Percentiles rank a stretch among this genome's conserved stretches.
phyloP scores from a whole-genome alignment of 2,113 vertebrate genomes.

The Epinephelus fuscoguttatus region DNA sequence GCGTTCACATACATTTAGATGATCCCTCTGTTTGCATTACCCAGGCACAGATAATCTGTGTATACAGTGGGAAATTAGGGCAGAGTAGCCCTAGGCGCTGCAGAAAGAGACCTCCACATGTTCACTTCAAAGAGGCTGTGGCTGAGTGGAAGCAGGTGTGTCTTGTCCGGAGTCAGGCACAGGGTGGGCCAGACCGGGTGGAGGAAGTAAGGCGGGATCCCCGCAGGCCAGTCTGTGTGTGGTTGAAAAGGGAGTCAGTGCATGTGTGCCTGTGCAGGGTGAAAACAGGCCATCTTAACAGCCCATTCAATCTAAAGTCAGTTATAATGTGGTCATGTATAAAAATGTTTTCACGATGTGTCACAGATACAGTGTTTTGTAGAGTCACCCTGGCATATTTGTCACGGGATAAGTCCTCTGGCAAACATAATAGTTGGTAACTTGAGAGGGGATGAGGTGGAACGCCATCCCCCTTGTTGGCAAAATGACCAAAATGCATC shows the following conservation, averaged over 20 bases:
- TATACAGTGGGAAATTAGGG: constrained; percentile 78
- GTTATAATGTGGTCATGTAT: constrained; percentile 7
- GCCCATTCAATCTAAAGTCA: neutral
- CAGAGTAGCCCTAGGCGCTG: constrained; percentile 53
- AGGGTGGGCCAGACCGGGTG: constrained; percentile 58
- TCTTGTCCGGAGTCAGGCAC: constrained; percentile 56
- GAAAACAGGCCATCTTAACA: neutral
- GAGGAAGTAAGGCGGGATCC: constrained; percentile 53
- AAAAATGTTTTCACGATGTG: constrained; percentile 1
- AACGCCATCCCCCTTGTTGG: too few species aligned
- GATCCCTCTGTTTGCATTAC: constrained; percentile 80
- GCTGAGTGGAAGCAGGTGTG: constrained; percentile 83
- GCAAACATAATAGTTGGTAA: neutral
- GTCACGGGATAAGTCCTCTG: neutral
- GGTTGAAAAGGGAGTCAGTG: neutral
- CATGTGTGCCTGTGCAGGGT: neutral
- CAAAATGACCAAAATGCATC: too few species aligned
- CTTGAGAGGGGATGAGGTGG: too few species aligned
- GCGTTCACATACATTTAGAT: constrained; percentile 78
- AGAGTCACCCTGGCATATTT: neutral
- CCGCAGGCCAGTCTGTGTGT: constrained; percentile 54
- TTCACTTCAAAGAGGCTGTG: constrained; percentile 72
- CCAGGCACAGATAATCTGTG: constrained; percentile 79
- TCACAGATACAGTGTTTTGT: neutral
- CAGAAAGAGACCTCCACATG: constrained; percentile 67